phyloP scores from a whole-genome alignment of 1,140 invertebrate species.

The Drosophila funebris region DNA sequence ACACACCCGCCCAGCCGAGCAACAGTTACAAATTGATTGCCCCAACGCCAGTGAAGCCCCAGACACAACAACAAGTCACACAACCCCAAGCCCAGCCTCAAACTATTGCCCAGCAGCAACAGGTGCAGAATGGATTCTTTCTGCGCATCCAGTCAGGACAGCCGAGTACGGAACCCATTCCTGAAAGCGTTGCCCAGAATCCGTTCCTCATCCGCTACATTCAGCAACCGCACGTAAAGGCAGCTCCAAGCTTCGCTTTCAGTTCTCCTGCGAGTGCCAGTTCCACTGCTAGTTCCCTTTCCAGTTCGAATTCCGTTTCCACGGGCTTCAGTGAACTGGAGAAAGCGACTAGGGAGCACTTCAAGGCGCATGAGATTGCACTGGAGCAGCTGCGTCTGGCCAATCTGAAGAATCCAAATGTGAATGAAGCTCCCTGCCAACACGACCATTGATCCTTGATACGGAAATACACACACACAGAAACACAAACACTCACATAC shows the following conservation, averaged over 20 bases:
- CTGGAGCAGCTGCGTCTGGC: conserved; percentile 76
- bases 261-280: neutral
- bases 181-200: conserved; percentile 35
- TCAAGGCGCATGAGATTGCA: conserved; percentile 73
- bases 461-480: neutral
- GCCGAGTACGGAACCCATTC: conserved; percentile 11
- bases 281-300: neutral
- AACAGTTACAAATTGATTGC: conserved; percentile 33
- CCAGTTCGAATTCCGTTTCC: neutral
- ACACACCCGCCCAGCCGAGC: neutral
- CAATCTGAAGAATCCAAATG: conserved; percentile 53
- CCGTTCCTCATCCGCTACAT: conserved; percentile 66
- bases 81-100: conserved; percentile 19
- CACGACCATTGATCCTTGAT: neutral
- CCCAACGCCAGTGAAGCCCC: conserved; percentile 8
- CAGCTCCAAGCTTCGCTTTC: neutral
- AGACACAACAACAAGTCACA: too few species aligned
- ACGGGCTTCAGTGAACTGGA: conserved; percentile 52
- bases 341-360: conserved; percentile 69
- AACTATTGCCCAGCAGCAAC: conserved; percentile 54
- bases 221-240: conserved; percentile 13
- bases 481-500: neutral
- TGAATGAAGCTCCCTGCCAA: conserved; percentile 1
- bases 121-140: conserved; percentile 72
- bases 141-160: conserved; percentile 61